These are phyloP conservation scores for Epizoanthus ramosus DNA, from an alignment of 92 coral and sea anemone species.

Conservation along the genomic window DNA sequence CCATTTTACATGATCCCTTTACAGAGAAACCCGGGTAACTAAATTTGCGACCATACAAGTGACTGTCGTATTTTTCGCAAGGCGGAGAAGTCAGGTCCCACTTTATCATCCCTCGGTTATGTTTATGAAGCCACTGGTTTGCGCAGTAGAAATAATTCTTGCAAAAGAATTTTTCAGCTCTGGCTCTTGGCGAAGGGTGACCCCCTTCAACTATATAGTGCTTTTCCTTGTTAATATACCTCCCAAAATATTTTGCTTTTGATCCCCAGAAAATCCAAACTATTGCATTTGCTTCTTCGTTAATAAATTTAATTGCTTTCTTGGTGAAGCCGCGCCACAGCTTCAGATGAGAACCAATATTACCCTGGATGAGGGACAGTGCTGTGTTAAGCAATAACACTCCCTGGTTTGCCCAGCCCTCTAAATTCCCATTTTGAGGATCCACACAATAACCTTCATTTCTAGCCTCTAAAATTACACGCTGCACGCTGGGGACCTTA, in stretches of 20 bases:
- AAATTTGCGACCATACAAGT: slow-evolving; percentile 18
- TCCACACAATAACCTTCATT: slow-evolving; percentile 66
- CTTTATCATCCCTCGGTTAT: slow-evolving; percentile 52
- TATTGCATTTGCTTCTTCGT: slow-evolving; percentile 44
- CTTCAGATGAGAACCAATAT: slow-evolving; percentile 58
- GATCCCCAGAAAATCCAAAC: slow-evolving; percentile 69
- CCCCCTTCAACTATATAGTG: slow-evolving; percentile 64
- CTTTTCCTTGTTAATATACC: slow-evolving; percentile 48
- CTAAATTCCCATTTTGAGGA: slow-evolving; percentile 34
- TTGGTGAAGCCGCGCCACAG: slow-evolving; percentile 53
- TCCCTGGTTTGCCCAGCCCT: slow-evolving; percentile 58
- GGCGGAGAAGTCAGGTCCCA: slow-evolving; percentile 63
- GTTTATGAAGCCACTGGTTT: slow-evolving; percentile 47
- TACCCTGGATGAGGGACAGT: slow-evolving; percentile 38
- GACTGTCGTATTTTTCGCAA: slow-evolving; percentile 55
- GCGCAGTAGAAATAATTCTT: slow-evolving; percentile 60
- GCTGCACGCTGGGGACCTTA: slow-evolving; percentile 59
- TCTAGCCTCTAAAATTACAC: slow-evolving; percentile 65
- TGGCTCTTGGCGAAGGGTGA: slow-evolving; percentile 66
- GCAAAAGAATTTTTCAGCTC: slow-evolving; percentile 46
- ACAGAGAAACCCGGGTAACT: slow-evolving; percentile 45
- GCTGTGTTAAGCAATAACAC: slow-evolving; percentile 62
- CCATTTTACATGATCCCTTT: slow-evolving; percentile 46
- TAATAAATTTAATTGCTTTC: slow-evolving; percentile 51
- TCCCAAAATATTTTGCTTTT: slow-evolving; percentile 49